These are phyloP conservation scores for Notolepis coatsorum DNA, from an alignment of 2,797 vertebrate genomes.

Conservation along the genomic window DNA sequence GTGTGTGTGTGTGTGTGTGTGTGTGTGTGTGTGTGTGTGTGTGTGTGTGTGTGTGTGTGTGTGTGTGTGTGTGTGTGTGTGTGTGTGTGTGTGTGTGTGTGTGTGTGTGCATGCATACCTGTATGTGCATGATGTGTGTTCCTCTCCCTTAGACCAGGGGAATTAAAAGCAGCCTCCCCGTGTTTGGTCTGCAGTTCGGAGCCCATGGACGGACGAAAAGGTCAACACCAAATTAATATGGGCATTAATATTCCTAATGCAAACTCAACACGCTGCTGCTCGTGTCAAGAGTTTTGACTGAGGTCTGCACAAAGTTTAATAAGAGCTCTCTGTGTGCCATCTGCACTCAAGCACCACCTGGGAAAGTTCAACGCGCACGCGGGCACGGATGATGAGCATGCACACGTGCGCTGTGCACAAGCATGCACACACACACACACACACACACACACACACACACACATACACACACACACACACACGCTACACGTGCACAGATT, in stretches of 20 bases:
- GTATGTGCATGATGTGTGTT: neutral
- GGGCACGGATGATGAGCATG: neutral
- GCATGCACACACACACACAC: neutral
- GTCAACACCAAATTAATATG: conserved; percentile 84
- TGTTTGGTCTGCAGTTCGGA: conserved; percentile 78
- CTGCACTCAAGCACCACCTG: conserved; percentile 46
- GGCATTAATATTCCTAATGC: conserved; percentile 83
- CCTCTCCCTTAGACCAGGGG: conserved; percentile 44
- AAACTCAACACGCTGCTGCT: conserved; percentile 67
- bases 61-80: neutral
- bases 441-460: conserved; percentile 10
- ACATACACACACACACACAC: neutral
- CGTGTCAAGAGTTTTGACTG: conserved; percentile 73
- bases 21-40: neutral
- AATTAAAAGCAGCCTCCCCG: conserved; percentile 74
- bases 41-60: neutral
- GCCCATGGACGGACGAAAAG: conserved; percentile 71
- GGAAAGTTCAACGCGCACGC: conserved; percentile 55
- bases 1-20: neutral
- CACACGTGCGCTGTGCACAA: neutral
- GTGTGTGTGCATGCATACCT: neutral
- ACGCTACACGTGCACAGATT: conserved; percentile 26
- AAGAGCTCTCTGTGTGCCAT: conserved; percentile 53
- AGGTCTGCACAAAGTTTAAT: conserved; percentile 78
- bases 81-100: conserved; percentile 6